Evolutionary conservation across 2,113 vertebrate species (phyloP), one percentile per base, ranked within the genome.

Genomic region (Caranx ignobilis): DNA sequence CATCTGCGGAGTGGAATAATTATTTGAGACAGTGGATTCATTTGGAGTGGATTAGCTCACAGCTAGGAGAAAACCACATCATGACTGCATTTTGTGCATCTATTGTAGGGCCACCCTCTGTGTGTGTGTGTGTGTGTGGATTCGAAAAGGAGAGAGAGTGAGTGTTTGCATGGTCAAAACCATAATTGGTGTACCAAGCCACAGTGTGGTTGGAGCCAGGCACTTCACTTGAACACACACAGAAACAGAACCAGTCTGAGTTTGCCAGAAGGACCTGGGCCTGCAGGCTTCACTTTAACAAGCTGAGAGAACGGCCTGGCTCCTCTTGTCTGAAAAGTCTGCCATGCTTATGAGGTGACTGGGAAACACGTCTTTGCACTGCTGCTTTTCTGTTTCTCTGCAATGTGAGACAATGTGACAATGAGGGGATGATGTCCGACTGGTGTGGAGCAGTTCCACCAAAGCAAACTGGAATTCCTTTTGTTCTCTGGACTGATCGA

Each of bases 131-230:
- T 74, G 69, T 66, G 77, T 59, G 64, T 71, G 67, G 71, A 75
- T 77, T 31, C 48, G 34, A 52, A 39, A 66, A 32, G 60, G 59
- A 69, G 82, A 65, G 74, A 75, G 79, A 77, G 81, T 6, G 72
- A 75, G 73, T 85, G 85, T 92, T 88, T 92, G 87, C 77, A 56
- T 81, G 89, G 89, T 84, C 79, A 88, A 86, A 92, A 37, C 91
- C 91, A 85, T 79, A 91, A 90, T 83, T 86, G 69, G 62, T 35
- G 56, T 63, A 77, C 65, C 54, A 80, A 81, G 78, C 91, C 89
- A 43, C 87, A 89, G 61, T 84, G 91, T 75, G 89, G 91, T 89
- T 34, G 47, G 79, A 83, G 63, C 35, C 77, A 76, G 71, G 82
- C 81, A 75, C 85, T 83, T 87, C 41, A 65, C 79, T 84, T 54